Conservation (phyloP, 2,888 invertebrate species). For the Sylvicola cinctus region DNA sequence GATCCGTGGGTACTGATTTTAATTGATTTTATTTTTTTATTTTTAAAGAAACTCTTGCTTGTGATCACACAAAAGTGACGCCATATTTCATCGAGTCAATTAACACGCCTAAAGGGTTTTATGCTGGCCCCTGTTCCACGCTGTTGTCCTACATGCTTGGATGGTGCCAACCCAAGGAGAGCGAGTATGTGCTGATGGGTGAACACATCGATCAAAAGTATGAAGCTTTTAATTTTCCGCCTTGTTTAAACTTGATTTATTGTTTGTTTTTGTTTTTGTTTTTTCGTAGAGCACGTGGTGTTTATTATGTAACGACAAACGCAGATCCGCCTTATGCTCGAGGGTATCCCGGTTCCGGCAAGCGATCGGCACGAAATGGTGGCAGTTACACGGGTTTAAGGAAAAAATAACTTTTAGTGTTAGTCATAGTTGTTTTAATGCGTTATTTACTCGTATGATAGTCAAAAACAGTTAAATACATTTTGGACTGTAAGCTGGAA, state of each 20-base stretch:
- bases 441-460: too few relatives aligned
- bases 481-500: too few relatives aligned
- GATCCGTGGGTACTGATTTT: not conserved
- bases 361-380: slow-evolving; percentile 2
- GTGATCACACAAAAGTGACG: slow-evolving; percentile 78
- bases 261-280: slow-evolving; percentile 7
- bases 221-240: slow-evolving; percentile 16
- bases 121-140: slow-evolving; percentile 67
- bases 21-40: slow-evolving; percentile 3
- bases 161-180: slow-evolving; percentile 60
- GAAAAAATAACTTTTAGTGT: too few relatives aligned
- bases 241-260: not conserved
- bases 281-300: slow-evolving; percentile 53
- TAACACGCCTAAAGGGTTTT: slow-evolving; percentile 56
- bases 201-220: slow-evolving; percentile 61
- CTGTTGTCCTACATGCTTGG: slow-evolving; percentile 66
- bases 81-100: slow-evolving; percentile 82
- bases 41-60: slow-evolving; percentile 55
- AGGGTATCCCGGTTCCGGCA: slow-evolving; percentile 48
- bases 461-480: too few relatives aligned
- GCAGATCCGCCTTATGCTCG: slow-evolving; percentile 66
- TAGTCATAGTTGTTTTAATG: too few relatives aligned
- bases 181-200: slow-evolving; percentile 69
- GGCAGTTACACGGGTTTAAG: too few relatives aligned
- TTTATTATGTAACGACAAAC: slow-evolving; percentile 72